Base-by-base conservation (phyloP, 1,140 invertebrate species). In the Drosophila subobscura region DNA sequence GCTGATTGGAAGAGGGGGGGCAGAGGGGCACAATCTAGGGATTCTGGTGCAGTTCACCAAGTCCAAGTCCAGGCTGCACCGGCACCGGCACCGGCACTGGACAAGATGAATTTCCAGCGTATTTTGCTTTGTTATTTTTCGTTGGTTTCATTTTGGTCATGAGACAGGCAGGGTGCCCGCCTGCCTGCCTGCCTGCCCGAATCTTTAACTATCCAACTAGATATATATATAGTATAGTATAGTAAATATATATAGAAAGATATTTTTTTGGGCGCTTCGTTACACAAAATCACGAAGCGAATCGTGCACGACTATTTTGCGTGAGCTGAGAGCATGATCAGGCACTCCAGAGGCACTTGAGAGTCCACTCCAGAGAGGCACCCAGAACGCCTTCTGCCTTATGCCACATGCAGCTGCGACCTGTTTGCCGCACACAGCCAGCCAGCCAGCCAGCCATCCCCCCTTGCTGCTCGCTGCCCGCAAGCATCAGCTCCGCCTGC, bases 291-390 rank as follows among this genome's bases (percentile, higher is more conserved):
- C 89, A 91, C 89, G 89, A 91, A 91, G 60, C 83, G 89, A 81
- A 90, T 91, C 88, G 90, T 89, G 90, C 90, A 91, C 90, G 90
- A 91, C 90, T 91, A 91, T 91, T 91, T 90, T 91, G 90, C 90
- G 90, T 91, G 90, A 91, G 89, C 81, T 91, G 88, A 80, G 86
- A 83, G 76, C 90, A 91, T 91, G 90, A 91, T 90, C 90, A 75
- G 16, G 16, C 16, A 20, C 16, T 20, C 16, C 16, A 20, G 16
- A 20, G 16, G 81, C 77, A 37, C 42, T 64, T 56, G 65, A 68
- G 72, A 64, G 59, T 72, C 56, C 61, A 56, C 47, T 41, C 10
- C 10, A 37, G 33, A 37, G 33, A 37, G 40, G 16, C 50, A 29
- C 41, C 33, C 49, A 41, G 29, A 47, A 20, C 16, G 29, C 37